Conservation (phyloP, 2,888 invertebrate genomes). For the Hyposoter dolosus region DNA sequence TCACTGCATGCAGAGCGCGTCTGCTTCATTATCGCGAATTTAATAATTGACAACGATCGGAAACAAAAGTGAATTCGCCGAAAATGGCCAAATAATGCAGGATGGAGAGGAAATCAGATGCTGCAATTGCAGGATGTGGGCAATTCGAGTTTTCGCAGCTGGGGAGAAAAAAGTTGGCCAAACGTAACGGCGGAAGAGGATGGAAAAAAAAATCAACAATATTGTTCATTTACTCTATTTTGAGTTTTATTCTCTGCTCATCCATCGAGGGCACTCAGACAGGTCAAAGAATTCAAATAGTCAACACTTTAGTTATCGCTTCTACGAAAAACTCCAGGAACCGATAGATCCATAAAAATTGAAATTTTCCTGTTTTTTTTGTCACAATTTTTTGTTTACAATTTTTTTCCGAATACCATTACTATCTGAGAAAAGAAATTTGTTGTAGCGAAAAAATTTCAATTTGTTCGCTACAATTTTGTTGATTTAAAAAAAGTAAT, state of each 20-base stretch:
- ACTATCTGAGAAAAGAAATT: no score
- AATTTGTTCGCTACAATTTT: no score
- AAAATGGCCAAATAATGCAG: slow-evolving; percentile 30
- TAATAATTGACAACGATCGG: slow-evolving; percentile 25
- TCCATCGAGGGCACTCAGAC: no score
- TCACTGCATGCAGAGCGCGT: slow-evolving; percentile 38
- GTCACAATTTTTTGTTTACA: no score
- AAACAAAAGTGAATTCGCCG: slow-evolving; percentile 33
- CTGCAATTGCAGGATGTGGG: slow-evolving; percentile 43
- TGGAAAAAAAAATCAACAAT: background rate
- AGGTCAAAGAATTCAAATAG: no score
- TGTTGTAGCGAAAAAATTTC: no score
- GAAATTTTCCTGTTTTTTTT: no score
- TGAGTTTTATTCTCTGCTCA: background rate
- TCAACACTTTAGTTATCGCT: no score
- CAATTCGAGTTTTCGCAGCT: background rate
- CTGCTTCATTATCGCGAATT: slow-evolving; percentile 52
- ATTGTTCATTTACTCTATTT: background rate
- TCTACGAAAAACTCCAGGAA: no score
- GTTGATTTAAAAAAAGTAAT: no score
- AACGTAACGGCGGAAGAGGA: background rate
- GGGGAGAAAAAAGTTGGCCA: slow-evolving; percentile 16
- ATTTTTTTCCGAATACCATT: no score
- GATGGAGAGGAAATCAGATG: background rate
- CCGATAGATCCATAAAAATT: no score